phyloP scores from a whole-genome alignment of 2,797 vertebrate genomes.

The Malacoctenus gilli region DNA sequence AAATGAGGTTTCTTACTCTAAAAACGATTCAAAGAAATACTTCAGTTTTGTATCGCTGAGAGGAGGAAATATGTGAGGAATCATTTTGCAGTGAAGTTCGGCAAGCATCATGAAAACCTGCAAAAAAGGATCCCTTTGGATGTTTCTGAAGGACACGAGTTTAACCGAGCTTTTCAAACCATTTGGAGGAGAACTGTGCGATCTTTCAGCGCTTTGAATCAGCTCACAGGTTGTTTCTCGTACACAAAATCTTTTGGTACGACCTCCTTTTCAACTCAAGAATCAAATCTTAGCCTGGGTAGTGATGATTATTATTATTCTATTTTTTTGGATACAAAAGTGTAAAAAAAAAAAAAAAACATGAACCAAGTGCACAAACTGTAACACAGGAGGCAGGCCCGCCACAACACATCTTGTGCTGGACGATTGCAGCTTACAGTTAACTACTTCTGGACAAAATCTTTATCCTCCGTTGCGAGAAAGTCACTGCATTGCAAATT shows the following conservation, averaged over 20 bases:
- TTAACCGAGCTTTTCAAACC: slow-evolving; percentile 31
- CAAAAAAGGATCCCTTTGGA: slow-evolving; percentile 11
- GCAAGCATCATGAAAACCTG: slow-evolving; percentile 22
- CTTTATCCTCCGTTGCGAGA: slow-evolving; percentile 17
- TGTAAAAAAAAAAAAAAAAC: too few relatives aligned
- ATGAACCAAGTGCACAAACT: too few relatives aligned
- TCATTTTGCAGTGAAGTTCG: slow-evolving; percentile 27
- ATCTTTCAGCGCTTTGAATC: slow-evolving; percentile 25
- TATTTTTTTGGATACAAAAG: too few relatives aligned
- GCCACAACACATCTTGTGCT: too few relatives aligned
- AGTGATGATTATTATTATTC: too few relatives aligned
- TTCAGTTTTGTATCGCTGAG: slow-evolving; percentile 23
- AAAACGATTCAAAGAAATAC: slow-evolving; percentile 41
- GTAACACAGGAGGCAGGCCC: too few relatives aligned
- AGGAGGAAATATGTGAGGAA: slow-evolving; percentile 44
- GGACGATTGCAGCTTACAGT: too few relatives aligned
- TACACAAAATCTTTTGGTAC: too few relatives aligned
- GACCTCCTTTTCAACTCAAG: too few relatives aligned
- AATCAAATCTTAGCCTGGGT: too few relatives aligned
- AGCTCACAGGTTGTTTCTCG: too few relatives aligned
- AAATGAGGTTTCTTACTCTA: slow-evolving; percentile 25
- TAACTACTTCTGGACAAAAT: too few relatives aligned
- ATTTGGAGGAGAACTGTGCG: slow-evolving; percentile 28
- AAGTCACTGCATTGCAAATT: slow-evolving; percentile 46
- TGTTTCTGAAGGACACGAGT: slow-evolving; percentile 36